Conservation (phyloP, 2,888 invertebrate genomes). For the Pheosia tremula region DNA sequence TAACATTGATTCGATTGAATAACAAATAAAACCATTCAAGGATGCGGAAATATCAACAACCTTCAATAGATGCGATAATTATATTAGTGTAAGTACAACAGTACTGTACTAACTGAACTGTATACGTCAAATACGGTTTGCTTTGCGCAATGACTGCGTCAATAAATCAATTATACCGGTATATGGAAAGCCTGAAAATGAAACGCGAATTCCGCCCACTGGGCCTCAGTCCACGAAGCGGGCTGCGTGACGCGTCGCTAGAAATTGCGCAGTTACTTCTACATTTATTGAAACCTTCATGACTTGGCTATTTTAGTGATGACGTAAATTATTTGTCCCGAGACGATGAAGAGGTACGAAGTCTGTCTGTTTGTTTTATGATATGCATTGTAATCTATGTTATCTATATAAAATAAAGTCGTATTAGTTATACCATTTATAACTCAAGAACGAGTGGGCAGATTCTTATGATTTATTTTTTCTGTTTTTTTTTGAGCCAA, state of each 20-base stretch:
- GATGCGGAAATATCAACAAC: background rate
- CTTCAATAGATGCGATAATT: background rate
- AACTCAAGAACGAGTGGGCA: too few species aligned
- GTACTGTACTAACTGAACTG: background rate
- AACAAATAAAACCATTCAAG: background rate
- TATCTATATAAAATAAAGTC: too few species aligned
- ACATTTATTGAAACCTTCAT: slow-evolving; percentile 31
- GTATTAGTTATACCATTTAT: too few species aligned
- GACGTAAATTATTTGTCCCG: slow-evolving; percentile 28
- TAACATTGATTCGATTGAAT: background rate
- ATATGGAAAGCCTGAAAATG: slow-evolving; percentile 28
- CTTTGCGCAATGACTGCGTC: slow-evolving; percentile 6
- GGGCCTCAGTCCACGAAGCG: slow-evolving; percentile 22
- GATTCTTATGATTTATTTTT: too few species aligned
- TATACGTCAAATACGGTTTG: too few species aligned
- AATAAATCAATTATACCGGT: background rate
- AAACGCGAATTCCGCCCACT: slow-evolving; percentile 30
- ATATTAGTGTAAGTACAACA: background rate
- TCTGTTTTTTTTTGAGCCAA: too few species aligned
- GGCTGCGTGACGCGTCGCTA: slow-evolving; percentile 42
- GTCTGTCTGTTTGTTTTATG: slow-evolving; percentile 23
- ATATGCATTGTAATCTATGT: background rate
- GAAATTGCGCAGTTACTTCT: slow-evolving; percentile 45
- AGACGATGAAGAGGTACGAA: slow-evolving; percentile 18
- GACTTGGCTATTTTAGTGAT: slow-evolving; percentile 34